Base-by-base conservation (phyloP, 2,797 vertebrate genomes). In the Eulemur coronatus region DNA sequence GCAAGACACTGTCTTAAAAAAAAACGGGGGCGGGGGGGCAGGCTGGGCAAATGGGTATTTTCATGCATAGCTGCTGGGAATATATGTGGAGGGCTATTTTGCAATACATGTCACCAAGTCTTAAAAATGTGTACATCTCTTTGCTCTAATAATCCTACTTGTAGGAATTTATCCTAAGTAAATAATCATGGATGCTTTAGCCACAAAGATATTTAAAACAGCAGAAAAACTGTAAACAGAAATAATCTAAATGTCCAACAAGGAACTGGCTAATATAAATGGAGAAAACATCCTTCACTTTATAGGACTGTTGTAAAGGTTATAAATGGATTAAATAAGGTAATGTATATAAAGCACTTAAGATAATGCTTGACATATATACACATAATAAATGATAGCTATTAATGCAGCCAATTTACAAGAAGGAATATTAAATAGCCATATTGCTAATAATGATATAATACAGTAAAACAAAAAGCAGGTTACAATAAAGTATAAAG, bases 191-290 rank as follows among this genome's bases (percentile, higher is more conserved):
- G 67, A 35, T 75, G 18, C 72, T 17, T 33, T 28, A 35, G 38
- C 43, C 18, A 92, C 14, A 70, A 48, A 78, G 82, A 13, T 91
- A 13, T 89, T 48, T 89, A 35, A 57, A 96, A 84, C 15, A 76
- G 78, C 11, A 92, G 59, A 78, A 93, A 91, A 80, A 84, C 0
- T 84, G n/a, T 46, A 89, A 78, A 89, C 7, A 89, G 61, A 82
- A 79, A 80, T 52, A 50, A 80, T 55, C 70, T 72, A 65, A 87
- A 75, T 41, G 52, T 81, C 72, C 11, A 89, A 72, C 5, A 67
- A 41, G 15, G 55, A 87, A 76, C 33, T 72, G 22, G 61, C 65
- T 73, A 52, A 84, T 43, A 59, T 75, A 73, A 88, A 88, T 55
- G 52, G 48, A 84, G 35, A 80, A 52, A 69, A 72, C 24, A 80